Evolutionary conservation across 1,140 invertebrate species (phyloP), one percentile per base, ranked within the genome.

Genomic region (Drosophila tsacasi): DNA sequence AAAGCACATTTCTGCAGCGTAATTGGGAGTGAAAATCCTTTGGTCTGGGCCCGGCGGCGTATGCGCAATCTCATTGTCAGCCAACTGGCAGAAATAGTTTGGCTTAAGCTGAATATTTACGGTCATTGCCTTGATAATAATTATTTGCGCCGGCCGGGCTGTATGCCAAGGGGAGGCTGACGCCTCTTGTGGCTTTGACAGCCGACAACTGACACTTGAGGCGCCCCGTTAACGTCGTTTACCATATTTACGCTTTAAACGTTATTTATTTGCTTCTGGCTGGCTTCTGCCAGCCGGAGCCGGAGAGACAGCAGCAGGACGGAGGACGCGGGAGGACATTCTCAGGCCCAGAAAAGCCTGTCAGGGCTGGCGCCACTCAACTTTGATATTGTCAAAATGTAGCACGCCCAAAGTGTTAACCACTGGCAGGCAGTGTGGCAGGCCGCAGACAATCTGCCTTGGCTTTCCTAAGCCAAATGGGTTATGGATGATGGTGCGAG

Each of bases 221-320:
- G 85, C 79, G 81, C 59, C 54, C 66, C 78, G 81, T 85, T 90
- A 89, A 89, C 79, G 86, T 81, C 81, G 81, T 73, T 89, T 89
- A 89, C 81, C 84, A 89, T 89, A 84, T 89, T 90, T 79, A 84
- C 85, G 78, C 84, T 83, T 81, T 90, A 90, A 89, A 85, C 83
- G 85, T 83, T 84, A 87, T 90, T 89, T 89, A 89, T 89, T 89
- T 81, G 84, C 76, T n/a, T n/a, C n/a, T n/a, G n/a, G n/a, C 79
- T 40, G 49, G 47, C 63, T 47, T 30, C 49, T 54, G 64, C 12
- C 72, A 68, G 25, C 1, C n/a, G 15, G 21, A 49, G n/a, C n/a
- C n/a, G n/a, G 23, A 49, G 23, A 8, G 46, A 5, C 46, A 23
- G 52, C 15, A 35, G 42, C 15, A 6, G 52, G 21, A 19, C 13